These are phyloP conservation scores for Automeris io DNA, from an alignment of 2,888 invertebrate species.

Conservation along the genomic window DNA sequence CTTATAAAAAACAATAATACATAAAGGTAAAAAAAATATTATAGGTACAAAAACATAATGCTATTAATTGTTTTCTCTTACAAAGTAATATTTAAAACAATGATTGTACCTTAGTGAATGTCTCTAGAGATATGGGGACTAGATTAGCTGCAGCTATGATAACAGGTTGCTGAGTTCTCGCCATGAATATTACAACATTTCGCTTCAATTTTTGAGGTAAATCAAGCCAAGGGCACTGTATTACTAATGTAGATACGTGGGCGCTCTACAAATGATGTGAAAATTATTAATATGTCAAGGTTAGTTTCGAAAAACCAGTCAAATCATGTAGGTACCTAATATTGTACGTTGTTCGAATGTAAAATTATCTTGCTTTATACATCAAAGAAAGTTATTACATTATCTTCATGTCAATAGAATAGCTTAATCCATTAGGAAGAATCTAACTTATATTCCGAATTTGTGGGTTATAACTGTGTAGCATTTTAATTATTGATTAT, in stretches of 20 bases:
- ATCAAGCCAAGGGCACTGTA: slow-evolving; percentile 35
- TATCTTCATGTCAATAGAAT: no score
- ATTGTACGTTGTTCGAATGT: no score
- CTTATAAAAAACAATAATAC: no score
- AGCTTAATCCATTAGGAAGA: no score
- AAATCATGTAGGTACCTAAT: no score
- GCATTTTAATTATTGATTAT: neutral
- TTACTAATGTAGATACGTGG: slow-evolving; percentile 31
- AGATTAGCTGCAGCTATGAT: slow-evolving; percentile 33
- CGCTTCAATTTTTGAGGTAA: slow-evolving; percentile 28
- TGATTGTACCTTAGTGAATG: slow-evolving; percentile 51
- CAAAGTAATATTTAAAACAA: no score
- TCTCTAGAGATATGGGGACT: slow-evolving; percentile 39
- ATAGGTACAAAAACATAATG: no score
- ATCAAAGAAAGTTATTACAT: no score
- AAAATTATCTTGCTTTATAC: no score
- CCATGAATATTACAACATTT: slow-evolving; percentile 36
- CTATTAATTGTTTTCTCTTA: no score
- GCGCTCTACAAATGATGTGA: slow-evolving; percentile 29
- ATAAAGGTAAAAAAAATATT: no score
- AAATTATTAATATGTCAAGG: neutral
- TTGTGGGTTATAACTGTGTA: neutral
- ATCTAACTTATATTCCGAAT: no score
- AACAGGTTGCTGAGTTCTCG: slow-evolving; percentile 38
- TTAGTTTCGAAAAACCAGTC: neutral